phyloP scores from a whole-genome alignment of 2,113 vertebrate species.

The Kryptolebias marmoratus region DNA sequence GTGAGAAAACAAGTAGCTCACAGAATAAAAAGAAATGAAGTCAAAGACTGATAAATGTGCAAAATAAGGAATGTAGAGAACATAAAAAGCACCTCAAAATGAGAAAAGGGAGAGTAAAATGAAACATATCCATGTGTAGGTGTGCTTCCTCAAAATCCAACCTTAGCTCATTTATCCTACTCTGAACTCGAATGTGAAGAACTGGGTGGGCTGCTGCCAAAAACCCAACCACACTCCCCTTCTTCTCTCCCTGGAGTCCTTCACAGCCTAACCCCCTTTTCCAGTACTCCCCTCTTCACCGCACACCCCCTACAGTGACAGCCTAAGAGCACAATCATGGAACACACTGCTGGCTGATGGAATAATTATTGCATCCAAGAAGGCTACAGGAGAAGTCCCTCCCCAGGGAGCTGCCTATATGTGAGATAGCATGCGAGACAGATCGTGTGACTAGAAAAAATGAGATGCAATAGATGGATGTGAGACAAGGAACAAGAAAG shows the following conservation, averaged over 20 bases:
- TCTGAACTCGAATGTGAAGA: constrained; percentile 62
- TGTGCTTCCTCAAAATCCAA: constrained; percentile 55
- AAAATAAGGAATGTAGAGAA: constrained; percentile 27
- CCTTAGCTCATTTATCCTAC: constrained; percentile 75
- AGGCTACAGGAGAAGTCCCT: constrained; percentile 74
- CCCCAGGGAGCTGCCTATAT: constrained; percentile 75
- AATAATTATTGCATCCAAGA: constrained; percentile 89
- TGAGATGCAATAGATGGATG: constrained; percentile 70
- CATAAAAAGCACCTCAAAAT: constrained; percentile 28
- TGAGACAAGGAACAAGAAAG: constrained; percentile 56
- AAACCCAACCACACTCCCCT: constrained; percentile 36
- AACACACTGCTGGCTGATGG: constrained; percentile 86
- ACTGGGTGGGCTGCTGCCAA: constrained; percentile 63
- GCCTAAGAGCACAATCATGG: constrained; percentile 86
- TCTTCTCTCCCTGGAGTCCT: constrained; percentile 66
- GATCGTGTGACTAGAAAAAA: constrained; percentile 62
- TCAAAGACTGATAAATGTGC: constrained; percentile 49
- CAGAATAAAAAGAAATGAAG: constrained; percentile 34
- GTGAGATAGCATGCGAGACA: constrained; percentile 75
- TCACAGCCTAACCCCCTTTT: constrained; percentile 66
- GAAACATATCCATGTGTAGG: constrained; percentile 32
- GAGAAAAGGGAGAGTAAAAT: constrained; percentile 16
- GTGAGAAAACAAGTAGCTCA: neutral
- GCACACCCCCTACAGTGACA: constrained; percentile 79
- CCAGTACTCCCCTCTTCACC: constrained; percentile 53